These are phyloP conservation scores for Calidris pugnax DNA, from an alignment of 2,113 vertebrate species.

Conservation along the genomic window DNA sequence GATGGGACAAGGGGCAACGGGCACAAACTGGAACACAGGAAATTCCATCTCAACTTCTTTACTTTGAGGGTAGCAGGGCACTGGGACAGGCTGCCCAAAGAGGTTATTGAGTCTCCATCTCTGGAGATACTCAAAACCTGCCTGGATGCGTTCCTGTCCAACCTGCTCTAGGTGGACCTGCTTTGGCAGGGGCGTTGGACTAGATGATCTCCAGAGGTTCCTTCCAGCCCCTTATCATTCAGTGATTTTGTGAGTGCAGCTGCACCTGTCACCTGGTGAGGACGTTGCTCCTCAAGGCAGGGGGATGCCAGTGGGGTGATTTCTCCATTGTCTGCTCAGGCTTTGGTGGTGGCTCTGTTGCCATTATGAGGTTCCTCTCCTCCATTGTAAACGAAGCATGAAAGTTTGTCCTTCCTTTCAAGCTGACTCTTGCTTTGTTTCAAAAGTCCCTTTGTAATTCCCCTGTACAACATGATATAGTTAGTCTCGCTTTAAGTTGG, in stretches of 20 bases:
- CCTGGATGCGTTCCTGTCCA: too few relatives aligned
- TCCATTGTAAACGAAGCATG: background rate
- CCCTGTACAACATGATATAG: background rate
- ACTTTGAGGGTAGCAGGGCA: too few relatives aligned
- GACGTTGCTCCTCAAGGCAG: background rate
- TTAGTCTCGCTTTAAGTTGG: background rate
- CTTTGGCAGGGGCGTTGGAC: too few relatives aligned
- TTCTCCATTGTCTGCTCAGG: background rate
- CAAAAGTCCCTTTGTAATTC: background rate
- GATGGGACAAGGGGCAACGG: too few relatives aligned
- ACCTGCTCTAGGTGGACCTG: too few relatives aligned
- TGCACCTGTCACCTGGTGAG: background rate
- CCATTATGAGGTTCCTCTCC: background rate
- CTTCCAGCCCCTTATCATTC: too few relatives aligned
- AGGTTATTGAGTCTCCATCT: too few relatives aligned
- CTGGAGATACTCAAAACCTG: too few relatives aligned
- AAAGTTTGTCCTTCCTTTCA: background rate
- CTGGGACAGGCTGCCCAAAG: too few relatives aligned
- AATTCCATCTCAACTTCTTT: too few relatives aligned
- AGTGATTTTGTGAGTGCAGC: background rate
- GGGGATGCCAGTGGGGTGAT: rapidly evolving
- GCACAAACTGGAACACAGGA: too few relatives aligned
- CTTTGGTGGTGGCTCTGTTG: background rate
- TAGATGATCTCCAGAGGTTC: too few relatives aligned
- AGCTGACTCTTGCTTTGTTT: background rate